phyloP scores from a whole-genome alignment of 1,140 invertebrate genomes.

The Notospermus geniculatus region DNA sequence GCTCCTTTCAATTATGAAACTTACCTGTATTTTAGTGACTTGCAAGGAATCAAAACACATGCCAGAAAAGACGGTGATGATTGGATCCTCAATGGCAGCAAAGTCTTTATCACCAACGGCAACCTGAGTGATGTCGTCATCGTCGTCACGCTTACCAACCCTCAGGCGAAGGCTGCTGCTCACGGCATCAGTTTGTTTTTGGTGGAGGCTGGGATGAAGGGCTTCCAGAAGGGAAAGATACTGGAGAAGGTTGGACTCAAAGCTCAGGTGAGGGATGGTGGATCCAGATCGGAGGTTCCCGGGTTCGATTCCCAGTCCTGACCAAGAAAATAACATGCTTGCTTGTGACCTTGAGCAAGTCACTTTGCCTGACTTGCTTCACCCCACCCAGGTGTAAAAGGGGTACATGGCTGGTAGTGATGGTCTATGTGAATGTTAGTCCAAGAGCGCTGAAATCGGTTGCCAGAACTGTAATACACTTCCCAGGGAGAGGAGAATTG shows the following conservation, averaged over 20 bases:
- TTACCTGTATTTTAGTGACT: slow-evolving; percentile 46
- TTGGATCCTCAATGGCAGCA: slow-evolving; percentile 60
- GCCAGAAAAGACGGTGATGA: slow-evolving; percentile 57
- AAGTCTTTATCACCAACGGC: slow-evolving; percentile 60
- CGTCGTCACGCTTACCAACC: slow-evolving; percentile 58
- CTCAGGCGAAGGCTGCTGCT: slow-evolving; percentile 53
- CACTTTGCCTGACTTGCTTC: too few relatives aligned
- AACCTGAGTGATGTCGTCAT: slow-evolving; percentile 57
- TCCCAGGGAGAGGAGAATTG: too few relatives aligned
- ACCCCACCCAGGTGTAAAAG: too few relatives aligned
- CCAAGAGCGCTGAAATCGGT: too few relatives aligned
- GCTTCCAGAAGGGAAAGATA: slow-evolving; percentile 58
- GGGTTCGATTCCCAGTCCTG: too few relatives aligned
- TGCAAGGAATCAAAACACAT: slow-evolving; percentile 57
- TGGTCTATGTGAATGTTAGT: too few relatives aligned
- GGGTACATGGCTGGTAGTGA: too few relatives aligned
- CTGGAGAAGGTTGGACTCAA: slow-evolving; percentile 59
- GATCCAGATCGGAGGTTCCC: neutral
- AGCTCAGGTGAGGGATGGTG: slow-evolving; percentile 41
- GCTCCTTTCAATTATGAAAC: neutral
- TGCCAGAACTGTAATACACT: too few relatives aligned
- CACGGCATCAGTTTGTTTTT: slow-evolving; percentile 60
- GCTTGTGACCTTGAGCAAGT: too few relatives aligned
- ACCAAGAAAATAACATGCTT: too few relatives aligned
- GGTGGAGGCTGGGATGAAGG: slow-evolving; percentile 57